phyloP scores from a whole-genome alignment of 2,797 vertebrate species.

The Phataginus tricuspis region DNA sequence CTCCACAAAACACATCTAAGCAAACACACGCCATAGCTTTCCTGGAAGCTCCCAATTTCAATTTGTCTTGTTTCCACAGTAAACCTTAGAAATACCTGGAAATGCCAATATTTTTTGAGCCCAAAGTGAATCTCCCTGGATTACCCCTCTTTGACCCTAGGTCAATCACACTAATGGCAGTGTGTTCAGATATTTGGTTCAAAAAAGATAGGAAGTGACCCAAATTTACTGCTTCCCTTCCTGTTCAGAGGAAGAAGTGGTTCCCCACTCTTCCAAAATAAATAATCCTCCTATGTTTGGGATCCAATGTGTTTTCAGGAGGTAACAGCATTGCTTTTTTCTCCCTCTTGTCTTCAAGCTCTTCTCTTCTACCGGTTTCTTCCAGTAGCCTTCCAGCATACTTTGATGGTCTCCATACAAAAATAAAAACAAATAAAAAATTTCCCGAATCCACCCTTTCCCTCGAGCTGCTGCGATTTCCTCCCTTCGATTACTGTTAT shows the following conservation, averaged over 20 bases:
- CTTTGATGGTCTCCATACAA: not conserved
- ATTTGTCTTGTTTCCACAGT: not conserved
- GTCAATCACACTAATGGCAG: not conserved
- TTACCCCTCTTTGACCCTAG: not conserved
- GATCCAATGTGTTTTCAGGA: not conserved
- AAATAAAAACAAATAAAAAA: not conserved
- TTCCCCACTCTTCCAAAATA: not conserved
- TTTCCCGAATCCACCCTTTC: not conserved
- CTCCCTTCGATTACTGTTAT: not conserved
- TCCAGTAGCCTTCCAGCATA: not conserved
- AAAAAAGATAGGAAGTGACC: not conserved
- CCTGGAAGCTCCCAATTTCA: not conserved
- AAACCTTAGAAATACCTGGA: not conserved
- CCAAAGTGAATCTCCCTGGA: not conserved
- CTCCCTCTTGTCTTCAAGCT: not conserved
- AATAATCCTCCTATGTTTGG: not conserved
- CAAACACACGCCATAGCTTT: not conserved
- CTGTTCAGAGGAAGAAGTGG: not conserved
- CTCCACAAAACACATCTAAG: not conserved
- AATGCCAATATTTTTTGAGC: not conserved
- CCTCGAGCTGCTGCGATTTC: not conserved
- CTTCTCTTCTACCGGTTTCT: not conserved
- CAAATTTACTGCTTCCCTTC: not conserved
- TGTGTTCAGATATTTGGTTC: slow-evolving; percentile 41
- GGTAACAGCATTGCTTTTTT: not conserved